Percentiles rank a stretch among this genome's conserved stretches.
Evolutionary conservation across 2,113 vertebrate species (phyloP).

Genomic region (Stigmatopora argus): DNA sequence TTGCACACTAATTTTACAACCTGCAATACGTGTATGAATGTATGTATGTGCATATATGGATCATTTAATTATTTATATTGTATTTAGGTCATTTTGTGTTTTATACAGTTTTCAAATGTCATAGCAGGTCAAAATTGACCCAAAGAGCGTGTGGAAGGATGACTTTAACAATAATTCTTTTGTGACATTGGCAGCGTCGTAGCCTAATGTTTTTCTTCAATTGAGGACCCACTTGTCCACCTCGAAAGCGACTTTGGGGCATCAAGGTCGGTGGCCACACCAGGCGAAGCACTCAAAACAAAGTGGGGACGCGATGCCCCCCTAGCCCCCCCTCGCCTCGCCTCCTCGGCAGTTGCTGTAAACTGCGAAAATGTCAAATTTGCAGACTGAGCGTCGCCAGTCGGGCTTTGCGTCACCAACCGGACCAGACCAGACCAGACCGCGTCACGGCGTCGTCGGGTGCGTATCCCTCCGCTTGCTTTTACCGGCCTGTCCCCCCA

Average conservation of each 20-base stretch:
- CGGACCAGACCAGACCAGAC: conserved; percentile 60
- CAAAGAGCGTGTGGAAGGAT: no score
- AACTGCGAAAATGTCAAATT: conserved; percentile 82
- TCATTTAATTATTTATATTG: no score
- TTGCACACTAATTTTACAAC: no score
- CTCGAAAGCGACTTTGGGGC: neutral
- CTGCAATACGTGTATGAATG: no score
- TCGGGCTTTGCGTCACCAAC: conserved; percentile 76
- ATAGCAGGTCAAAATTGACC: no score
- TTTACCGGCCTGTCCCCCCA: conserved; percentile 2
- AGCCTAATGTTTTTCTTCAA: neutral
- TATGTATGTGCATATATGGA: no score
- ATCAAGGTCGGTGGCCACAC: neutral
- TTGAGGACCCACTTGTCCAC: neutral
- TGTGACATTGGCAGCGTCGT: no score
- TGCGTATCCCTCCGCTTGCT: conserved; percentile 67
- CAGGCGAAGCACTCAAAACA: neutral
- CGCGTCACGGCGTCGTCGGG: conserved; percentile 57
- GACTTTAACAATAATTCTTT: no score
- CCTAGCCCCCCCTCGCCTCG: neutral
- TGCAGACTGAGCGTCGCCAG: conserved; percentile 79
- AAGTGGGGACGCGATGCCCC: neutral
- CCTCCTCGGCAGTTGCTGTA: conserved; percentile 74
- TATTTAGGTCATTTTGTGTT: no score
- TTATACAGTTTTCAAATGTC: no score